Evolutionary conservation across 2,888 invertebrate genomes (phyloP).

Genomic region (Trichogramma evanescens): DNA sequence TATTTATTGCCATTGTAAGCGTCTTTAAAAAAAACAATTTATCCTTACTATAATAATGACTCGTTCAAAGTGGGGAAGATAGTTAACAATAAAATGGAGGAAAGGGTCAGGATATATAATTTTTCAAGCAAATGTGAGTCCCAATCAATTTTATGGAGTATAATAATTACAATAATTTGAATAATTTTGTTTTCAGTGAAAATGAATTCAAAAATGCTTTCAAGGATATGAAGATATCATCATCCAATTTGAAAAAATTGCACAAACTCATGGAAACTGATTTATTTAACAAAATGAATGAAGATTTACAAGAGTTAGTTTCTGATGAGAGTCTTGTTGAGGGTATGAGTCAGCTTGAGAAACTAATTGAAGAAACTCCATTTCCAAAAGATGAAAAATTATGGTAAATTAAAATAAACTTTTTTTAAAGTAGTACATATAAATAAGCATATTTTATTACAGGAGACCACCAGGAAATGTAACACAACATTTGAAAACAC

Average conservation of each 20-base stretch:
- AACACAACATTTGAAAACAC: slow-evolving; percentile 30
- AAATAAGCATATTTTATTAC: slow-evolving; percentile 6
- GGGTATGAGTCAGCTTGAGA: slow-evolving; percentile 27
- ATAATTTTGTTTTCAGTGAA: slow-evolving; percentile 28
- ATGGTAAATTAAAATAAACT: slow-evolving; percentile 28
- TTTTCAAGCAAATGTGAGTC: too few species aligned
- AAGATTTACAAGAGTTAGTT: slow-evolving; percentile 29
- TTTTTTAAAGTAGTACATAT: not conserved
- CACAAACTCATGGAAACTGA: slow-evolving; percentile 29
- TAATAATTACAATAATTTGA: not conserved
- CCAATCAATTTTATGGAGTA: not conserved
- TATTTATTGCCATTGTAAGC: too few species aligned
- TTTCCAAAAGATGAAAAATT: slow-evolving; percentile 21
- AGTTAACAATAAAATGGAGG: too few species aligned
- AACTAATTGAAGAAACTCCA: slow-evolving; percentile 26
- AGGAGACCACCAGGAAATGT: slow-evolving; percentile 42
- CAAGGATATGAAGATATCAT: slow-evolving; percentile 28
- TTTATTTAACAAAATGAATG: slow-evolving; percentile 28
- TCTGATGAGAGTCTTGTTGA: slow-evolving; percentile 29
- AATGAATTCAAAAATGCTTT: slow-evolving; percentile 32
- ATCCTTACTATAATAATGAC: too few species aligned
- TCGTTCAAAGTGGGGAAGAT: too few species aligned
- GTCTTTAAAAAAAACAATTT: too few species aligned
- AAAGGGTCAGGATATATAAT: too few species aligned
- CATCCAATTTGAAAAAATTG: slow-evolving; percentile 25